phyloP scores from a whole-genome alignment of 2,888 invertebrate species.

The Apodemia duryi region DNA sequence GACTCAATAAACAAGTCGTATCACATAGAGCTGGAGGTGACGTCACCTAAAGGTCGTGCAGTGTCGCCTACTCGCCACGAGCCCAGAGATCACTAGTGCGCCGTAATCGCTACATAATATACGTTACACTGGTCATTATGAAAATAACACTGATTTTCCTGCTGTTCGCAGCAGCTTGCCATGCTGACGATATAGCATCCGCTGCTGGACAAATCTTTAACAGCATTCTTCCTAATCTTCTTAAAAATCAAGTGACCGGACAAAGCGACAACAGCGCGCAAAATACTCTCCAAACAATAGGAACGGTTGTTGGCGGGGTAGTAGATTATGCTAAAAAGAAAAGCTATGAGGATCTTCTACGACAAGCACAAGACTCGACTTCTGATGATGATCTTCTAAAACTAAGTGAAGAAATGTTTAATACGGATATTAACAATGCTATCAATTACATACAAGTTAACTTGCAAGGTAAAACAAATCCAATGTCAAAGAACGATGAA shows the following conservation, averaged over 20 bases:
- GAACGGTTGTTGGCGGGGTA: constrained; percentile 70
- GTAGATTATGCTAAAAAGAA: constrained; percentile 72
- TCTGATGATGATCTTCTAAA: constrained; percentile 83
- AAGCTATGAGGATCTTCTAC: constrained; percentile 65
- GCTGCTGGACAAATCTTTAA: constrained; percentile 72
- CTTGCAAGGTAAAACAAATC: constrained; percentile 86
- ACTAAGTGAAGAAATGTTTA: constrained; percentile 85
- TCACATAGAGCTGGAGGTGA: constrained; percentile 50
- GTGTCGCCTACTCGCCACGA: constrained; percentile 50
- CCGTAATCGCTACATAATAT: constrained; percentile 54
- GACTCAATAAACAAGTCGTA: constrained; percentile 57
- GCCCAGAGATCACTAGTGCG: constrained; percentile 70
- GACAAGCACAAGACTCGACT: constrained; percentile 72
- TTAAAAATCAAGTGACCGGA: constrained; percentile 56
- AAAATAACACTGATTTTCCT: constrained; percentile 51
- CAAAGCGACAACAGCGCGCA: constrained; percentile 62
- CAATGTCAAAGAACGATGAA: constrained; percentile 84
- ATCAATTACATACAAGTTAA: constrained; percentile 84
- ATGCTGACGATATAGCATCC: constrained; percentile 60
- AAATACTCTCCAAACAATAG: constrained; percentile 65
- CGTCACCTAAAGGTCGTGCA: constrained; percentile 69
- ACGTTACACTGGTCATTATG: constrained; percentile 57
- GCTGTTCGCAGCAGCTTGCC: constrained; percentile 47
- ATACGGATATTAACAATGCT: constrained; percentile 87
- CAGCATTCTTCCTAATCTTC: constrained; percentile 63